phyloP scores from a whole-genome alignment of 2,888 invertebrate species.

The Eupithecia vulgata region DNA sequence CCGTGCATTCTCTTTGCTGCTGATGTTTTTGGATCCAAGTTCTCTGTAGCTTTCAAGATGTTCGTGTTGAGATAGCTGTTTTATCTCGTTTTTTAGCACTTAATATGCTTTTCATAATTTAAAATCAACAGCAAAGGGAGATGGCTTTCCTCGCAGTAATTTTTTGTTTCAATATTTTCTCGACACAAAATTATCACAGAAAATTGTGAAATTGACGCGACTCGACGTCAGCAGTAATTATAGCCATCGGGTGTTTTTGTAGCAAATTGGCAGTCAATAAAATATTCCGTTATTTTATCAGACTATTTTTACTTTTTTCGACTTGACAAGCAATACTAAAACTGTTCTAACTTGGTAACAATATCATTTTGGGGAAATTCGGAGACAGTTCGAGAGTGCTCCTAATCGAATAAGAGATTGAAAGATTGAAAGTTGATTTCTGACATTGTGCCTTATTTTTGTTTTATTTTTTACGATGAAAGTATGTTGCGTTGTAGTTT shows the following conservation, averaged over 20 bases:
- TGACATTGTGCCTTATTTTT: not conserved
- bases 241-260: slow-evolving; percentile 39
- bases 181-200: slow-evolving; percentile 46
- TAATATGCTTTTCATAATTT: not conserved
- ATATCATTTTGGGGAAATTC: not conserved
- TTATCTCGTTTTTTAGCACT: not conserved
- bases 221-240: slow-evolving; percentile 51
- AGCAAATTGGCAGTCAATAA: slow-evolving; percentile 15
- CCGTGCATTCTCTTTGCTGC: slow-evolving; percentile 35
- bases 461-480: not conserved
- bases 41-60: slow-evolving; percentile 15
- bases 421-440: not conserved
- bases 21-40: slow-evolving; percentile 22
- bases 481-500: slow-evolving; percentile 49
- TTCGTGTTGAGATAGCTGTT: not conserved
- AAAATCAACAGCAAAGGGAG: not conserved
- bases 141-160: slow-evolving; percentile 24
- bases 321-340: not conserved
- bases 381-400: slow-evolving; percentile 1
- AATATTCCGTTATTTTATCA: slow-evolving; percentile 1
- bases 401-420: not conserved
- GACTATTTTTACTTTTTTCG: not conserved
- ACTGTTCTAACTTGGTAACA: not conserved
- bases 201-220: slow-evolving; percentile 56
- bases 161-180: slow-evolving; percentile 39